Conservation (phyloP, 2,888 invertebrate species). For the Pseudolycoriella hygida region DNA sequence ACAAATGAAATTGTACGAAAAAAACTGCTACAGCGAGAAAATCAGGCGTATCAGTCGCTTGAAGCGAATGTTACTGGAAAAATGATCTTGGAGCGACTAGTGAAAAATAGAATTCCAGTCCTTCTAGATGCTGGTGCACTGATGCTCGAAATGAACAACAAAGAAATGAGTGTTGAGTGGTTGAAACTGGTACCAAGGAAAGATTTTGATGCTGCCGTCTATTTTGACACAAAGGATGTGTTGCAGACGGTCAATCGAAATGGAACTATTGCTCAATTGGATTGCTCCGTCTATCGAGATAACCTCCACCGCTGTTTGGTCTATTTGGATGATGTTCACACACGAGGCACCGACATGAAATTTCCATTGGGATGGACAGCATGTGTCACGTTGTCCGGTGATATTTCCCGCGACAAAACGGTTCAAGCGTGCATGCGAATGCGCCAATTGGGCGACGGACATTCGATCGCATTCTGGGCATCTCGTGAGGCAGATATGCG, state of each 20-base stretch:
- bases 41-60: background rate
- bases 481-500: conserved; percentile 1
- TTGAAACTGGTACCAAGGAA: background rate
- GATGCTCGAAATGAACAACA: conserved; percentile 4
- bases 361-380: conserved; percentile 1
- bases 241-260: conserved; percentile 1
- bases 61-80: background rate
- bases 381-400: conserved; percentile 1
- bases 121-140: conserved; percentile 3
- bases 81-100: background rate
- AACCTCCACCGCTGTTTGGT: conserved; percentile 2
- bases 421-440: conserved; percentile 5
- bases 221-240: background rate
- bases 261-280: background rate
- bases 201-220: conserved; percentile 1
- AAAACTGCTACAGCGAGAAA: background rate
- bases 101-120: background rate
- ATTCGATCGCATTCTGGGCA: conserved; percentile 4
- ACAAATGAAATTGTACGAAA: conserved; percentile 1
- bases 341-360: conserved; percentile 1
- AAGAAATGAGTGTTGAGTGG: background rate
- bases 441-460: background rate
- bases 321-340: conserved; percentile 4
- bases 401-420: conserved; percentile 4
- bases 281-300: conserved; percentile 4